Evolutionary conservation across 2,113 vertebrate genomes (phyloP), one percentile per base, ranked within the genome.

Genomic region (Atrichornis clamosus): DNA sequence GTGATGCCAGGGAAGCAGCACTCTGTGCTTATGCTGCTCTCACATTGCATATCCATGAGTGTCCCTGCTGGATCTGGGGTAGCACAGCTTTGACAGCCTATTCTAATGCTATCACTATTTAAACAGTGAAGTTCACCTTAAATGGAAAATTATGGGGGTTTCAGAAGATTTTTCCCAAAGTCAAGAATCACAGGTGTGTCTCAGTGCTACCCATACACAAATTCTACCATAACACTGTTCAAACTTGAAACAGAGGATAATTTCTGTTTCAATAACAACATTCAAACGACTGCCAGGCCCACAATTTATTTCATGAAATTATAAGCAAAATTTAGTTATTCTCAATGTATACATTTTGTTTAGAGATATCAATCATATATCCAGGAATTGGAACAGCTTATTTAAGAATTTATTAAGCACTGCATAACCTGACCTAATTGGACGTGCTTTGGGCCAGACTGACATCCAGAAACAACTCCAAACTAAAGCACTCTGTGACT

Each of bases 1-100:
- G 32, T 2, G 33, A 44, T 59, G 47, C 22, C 65, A 68, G 47
- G 69, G 35, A 23, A 81, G 73, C 0, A 64, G 27, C 39, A 56
- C 41, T 7, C 44, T 5, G 2, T 14, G 42, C 23, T 37, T 3
- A 8, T 1, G 6, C 41, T 30, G 27, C 62, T 65, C 50, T 74
- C 69, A 50, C 55, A 3, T n/a, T 23, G 30, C 32, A 30, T 0
- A 44, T 15, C 74, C 69, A 46, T 0, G 0, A 33, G 16, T 6
- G 35, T 15, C 72, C 24, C 39, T 50, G 44, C 27, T 72, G 41
- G 35, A 37, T 9, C 17, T 19, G 3, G 47, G 52, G 55, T 9
- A 65, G 59, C 68, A 64, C 32, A 76, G n/a, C 37, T 60, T 20
- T 26, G 5, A 58, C 13, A 19, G 42, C 55, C 67, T 65, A 2